These are phyloP conservation scores for Branchinecta sandiegonensis DNA, from an alignment of 2,888 invertebrate genomes.

Conservation along the genomic window DNA sequence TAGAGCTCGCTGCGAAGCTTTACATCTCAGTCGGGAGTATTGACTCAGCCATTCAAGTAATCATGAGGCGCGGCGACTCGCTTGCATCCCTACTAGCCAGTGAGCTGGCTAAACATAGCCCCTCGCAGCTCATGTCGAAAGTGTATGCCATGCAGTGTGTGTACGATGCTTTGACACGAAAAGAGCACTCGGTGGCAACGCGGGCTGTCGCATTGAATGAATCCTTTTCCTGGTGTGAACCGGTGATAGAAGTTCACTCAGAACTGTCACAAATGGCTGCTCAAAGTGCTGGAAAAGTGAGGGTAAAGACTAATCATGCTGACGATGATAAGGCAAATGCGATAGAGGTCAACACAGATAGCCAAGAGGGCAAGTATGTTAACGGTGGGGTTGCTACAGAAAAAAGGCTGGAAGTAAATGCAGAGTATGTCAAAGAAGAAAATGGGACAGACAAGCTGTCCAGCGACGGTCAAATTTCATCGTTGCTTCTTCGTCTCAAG, in stretches of 20 bases:
- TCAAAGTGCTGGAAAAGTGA: too few relatives aligned
- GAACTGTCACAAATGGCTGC: background rate
- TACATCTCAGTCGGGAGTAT: background rate
- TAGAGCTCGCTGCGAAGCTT: background rate
- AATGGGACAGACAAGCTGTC: background rate
- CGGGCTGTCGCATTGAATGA: background rate
- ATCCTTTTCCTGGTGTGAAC: constrained; percentile 3
- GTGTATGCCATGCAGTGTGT: background rate
- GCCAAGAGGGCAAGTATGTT: background rate
- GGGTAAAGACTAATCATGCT: too few relatives aligned
- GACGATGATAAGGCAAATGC: too few relatives aligned
- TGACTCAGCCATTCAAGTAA: background rate
- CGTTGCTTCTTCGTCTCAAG: background rate
- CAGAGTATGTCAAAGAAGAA: background rate
- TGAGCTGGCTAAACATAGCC: background rate
- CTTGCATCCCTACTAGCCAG: background rate
- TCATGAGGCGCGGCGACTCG: background rate
- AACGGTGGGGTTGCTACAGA: background rate
- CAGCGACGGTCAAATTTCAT: background rate
- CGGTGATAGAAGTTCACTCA: background rate
- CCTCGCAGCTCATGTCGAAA: background rate
- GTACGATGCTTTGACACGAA: background rate
- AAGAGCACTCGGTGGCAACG: background rate
- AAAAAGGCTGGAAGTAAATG: background rate
- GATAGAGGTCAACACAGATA: background rate